Evolutionary conservation across 2,888 invertebrate species (phyloP).

Genomic region (Bellardia pandia): DNA sequence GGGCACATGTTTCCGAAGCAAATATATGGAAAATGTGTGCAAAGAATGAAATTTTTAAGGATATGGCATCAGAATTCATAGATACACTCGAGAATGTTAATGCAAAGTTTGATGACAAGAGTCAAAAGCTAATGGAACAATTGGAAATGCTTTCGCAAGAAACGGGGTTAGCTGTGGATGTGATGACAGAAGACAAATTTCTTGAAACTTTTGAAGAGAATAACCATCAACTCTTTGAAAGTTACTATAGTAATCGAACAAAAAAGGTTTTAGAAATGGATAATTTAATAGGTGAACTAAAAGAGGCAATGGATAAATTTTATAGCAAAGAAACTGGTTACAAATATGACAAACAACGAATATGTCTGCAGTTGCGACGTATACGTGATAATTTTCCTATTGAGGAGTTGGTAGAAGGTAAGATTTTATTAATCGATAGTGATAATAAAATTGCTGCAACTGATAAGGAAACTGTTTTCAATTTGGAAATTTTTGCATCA

Average conservation of each 20-base stretch:
- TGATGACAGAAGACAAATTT: conserved; percentile 76
- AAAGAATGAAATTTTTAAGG: conserved; percentile 78
- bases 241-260: conserved; percentile 69
- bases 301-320: conserved; percentile 79
- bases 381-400: conserved; percentile 72
- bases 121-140: conserved; percentile 71
- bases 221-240: conserved; percentile 75
- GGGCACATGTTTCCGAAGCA: conserved; percentile 62
- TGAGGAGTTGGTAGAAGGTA: conserved; percentile 62
- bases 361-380: conserved; percentile 76
- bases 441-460: neutral
- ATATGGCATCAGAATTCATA: conserved; percentile 79
- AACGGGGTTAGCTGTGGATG: conserved; percentile 62
- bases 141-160: conserved; percentile 73
- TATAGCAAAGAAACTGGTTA: conserved; percentile 77
- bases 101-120: conserved; percentile 73
- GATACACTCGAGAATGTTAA: conserved; percentile 76
- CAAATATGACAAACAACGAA: conserved; percentile 77
- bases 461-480: neutral
- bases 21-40: conserved; percentile 76
- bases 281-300: conserved; percentile 74
- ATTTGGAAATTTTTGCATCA: too few relatives aligned
- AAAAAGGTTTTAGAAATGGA: conserved; percentile 74
- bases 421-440: neutral
- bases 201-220: conserved; percentile 75